Percentiles rank a stretch among this genome's conserved stretches.
phyloP scores from a whole-genome alignment of 92 coral and sea anemone genomes.

The Epizoanthus fatuus region DNA sequence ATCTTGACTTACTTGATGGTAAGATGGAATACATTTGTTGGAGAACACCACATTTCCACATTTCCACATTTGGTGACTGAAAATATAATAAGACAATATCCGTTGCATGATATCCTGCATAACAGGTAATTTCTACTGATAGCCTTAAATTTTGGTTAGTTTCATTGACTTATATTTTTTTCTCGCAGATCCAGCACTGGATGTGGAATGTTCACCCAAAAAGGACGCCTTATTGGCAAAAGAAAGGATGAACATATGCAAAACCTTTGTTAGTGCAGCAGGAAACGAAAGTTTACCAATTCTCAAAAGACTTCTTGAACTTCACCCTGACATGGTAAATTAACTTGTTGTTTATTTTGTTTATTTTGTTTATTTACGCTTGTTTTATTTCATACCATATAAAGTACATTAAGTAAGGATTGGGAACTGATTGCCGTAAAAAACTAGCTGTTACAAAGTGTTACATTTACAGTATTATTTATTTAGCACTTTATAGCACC shows the following conservation, averaged over 20 bases:
- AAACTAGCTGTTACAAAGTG: no score
- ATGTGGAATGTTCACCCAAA: neutral
- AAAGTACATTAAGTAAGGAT: neutral
- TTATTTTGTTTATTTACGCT: neutral
- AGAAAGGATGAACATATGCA: neutral
- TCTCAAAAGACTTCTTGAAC: constrained; percentile 9
- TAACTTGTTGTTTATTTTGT: no score
- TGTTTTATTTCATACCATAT: neutral
- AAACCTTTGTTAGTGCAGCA: neutral
- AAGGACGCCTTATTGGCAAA: neutral
- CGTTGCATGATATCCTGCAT: no score
- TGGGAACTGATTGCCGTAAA: no score
- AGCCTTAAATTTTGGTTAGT: neutral
- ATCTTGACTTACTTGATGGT: no score
- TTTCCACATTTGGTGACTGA: no score
- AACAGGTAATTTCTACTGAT: no score
- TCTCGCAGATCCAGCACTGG: neutral
- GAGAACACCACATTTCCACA: no score
- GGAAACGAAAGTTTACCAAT: neutral
- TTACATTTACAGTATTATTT: no score
- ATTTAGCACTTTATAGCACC: no score
- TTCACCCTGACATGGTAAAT: constrained; percentile 8
- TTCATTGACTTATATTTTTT: neutral
- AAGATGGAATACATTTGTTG: no score
- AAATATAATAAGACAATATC: no score